A percentile compares a stretch with the other conserved stretches of the same genome.
Conservation (phyloP, 2,888 invertebrate species). For the Catocala fraxini region DNA sequence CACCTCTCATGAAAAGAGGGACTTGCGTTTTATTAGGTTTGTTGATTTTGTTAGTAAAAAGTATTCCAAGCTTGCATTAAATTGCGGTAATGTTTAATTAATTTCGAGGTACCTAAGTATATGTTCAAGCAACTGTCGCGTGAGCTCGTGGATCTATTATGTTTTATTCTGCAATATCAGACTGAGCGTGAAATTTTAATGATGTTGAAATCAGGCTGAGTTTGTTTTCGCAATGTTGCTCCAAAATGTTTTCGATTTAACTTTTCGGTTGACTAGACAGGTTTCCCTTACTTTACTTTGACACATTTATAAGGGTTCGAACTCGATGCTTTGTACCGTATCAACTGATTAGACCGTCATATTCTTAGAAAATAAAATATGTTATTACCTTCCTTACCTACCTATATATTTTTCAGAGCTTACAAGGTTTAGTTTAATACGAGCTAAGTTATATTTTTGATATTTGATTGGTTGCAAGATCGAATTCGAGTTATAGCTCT, state of each 20-base stretch:
- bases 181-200: slow-evolving; percentile 58
- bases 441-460: too few relatives aligned
- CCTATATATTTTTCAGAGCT: too few relatives aligned
- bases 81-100: neutral
- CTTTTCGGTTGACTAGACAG: slow-evolving; percentile 31
- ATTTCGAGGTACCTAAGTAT: neutral
- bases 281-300: slow-evolving; percentile 29
- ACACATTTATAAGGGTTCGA: slow-evolving; percentile 16
- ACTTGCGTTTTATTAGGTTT: too few relatives aligned
- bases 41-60: neutral
- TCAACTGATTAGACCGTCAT: slow-evolving; percentile 5
- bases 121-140: slow-evolving; percentile 13
- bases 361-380: too few relatives aligned
- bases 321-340: slow-evolving; percentile 3
- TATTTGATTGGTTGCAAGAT: too few relatives aligned
- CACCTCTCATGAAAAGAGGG: too few relatives aligned
- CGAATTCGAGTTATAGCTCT: too few relatives aligned
- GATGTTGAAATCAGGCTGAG: slow-evolving; percentile 48
- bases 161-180: slow-evolving; percentile 36
- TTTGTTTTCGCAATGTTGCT: slow-evolving; percentile 47
- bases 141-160: slow-evolving; percentile 34
- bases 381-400: too few relatives aligned
- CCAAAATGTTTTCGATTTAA: slow-evolving; percentile 39
- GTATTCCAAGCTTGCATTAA: neutral
- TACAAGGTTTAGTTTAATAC: too few relatives aligned